A percentile compares a stretch with the other conserved stretches of the same genome.
Evolutionary conservation across 2,113 vertebrate genomes (phyloP).

Genomic region (Arothron firmamentum): DNA sequence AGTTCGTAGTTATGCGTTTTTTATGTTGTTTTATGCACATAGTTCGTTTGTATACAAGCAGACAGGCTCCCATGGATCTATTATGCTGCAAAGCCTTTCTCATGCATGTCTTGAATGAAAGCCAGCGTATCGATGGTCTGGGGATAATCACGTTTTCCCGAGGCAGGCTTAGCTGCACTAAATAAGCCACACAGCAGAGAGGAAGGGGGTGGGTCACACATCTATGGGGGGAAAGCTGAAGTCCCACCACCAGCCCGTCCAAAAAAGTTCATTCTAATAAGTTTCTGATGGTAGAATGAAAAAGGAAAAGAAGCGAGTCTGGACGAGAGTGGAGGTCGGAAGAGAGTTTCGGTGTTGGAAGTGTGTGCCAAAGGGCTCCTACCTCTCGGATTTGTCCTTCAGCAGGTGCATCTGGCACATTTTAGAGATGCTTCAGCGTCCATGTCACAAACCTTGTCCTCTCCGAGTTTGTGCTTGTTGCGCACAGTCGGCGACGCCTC

Average conservation of each 20-base stretch:
- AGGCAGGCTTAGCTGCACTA: conserved; percentile 62
- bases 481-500: neutral
- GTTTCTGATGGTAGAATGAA: neutral
- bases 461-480: conserved; percentile 1
- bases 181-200: conserved; percentile 47
- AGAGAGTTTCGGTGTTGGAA: neutral
- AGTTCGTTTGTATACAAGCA: conserved; percentile 45
- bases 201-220: conserved; percentile 10
- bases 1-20: conserved; percentile 10
- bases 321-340: no score
- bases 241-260: neutral
- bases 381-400: conserved; percentile 23
- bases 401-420: conserved; percentile 58
- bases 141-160: conserved; percentile 70
- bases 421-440: conserved; percentile 33
- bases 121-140: conserved; percentile 57
- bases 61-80: conserved; percentile 73
- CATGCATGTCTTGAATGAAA: conserved; percentile 70
- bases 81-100: conserved; percentile 74
- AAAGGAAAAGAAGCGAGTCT: neutral
- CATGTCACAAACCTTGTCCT: conserved; percentile 12
- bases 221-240: conserved; percentile 9
- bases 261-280: neutral
- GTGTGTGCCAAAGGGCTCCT: neutral
- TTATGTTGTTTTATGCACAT: no score